Percentiles rank a stretch among this genome's conserved stretches.
Evolutionary conservation across 2,888 invertebrate genomes (phyloP).

Genomic region (Brenthis hecate): DNA sequence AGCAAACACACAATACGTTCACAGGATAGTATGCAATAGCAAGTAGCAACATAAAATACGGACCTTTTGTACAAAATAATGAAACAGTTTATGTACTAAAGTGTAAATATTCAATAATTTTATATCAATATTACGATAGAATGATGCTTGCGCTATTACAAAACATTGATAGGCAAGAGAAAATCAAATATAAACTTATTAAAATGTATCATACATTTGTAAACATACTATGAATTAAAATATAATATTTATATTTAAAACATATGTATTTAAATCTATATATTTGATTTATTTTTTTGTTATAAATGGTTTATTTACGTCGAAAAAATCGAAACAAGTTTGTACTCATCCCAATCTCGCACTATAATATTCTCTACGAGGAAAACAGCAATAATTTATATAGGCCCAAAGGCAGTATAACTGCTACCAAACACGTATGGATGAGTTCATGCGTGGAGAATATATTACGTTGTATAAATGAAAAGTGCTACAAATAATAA

Average conservation of each 20-base stretch:
- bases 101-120: no score
- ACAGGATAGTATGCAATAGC: background rate
- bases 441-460: background rate
- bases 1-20: background rate
- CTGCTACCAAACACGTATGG: constrained; percentile 1
- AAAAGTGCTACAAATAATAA: no score
- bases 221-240: constrained; percentile 26
- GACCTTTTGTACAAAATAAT: no score
- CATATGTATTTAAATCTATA: constrained; percentile 4
- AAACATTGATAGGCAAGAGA: no score
- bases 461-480: no score
- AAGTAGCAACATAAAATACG: no score
- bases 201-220: no score
- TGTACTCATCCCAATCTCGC: constrained; percentile 56
- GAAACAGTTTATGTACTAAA: no score
- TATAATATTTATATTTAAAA: constrained; percentile 24
- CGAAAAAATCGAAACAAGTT: constrained; percentile 66
- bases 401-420: constrained; percentile 47
- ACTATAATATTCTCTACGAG: constrained; percentile 59
- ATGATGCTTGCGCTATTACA: no score
- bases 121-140: no score
- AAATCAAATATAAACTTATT: no score
- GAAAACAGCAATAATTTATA: constrained; percentile 73
- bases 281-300: constrained; percentile 62
- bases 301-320: constrained; percentile 73